A percentile compares a stretch with the other conserved stretches of the same genome.
These are phyloP conservation scores for Andrena marginata DNA, from an alignment of 2,888 invertebrate species.

Conservation along the genomic window DNA sequence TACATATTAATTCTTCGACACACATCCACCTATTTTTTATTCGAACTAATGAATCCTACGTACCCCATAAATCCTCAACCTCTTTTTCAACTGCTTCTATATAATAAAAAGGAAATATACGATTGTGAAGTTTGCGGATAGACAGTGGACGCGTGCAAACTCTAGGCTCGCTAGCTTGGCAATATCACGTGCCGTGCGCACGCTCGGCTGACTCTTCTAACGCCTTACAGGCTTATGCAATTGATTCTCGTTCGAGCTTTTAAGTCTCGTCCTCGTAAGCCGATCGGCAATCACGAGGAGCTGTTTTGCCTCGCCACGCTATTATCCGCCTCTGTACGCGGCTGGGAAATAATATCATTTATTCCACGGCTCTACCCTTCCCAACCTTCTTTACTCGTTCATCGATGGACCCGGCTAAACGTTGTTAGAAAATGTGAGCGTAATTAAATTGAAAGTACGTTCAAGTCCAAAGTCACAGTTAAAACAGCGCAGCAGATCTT, in stretches of 20 bases:
- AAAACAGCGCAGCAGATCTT: no score
- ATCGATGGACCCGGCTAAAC: neutral
- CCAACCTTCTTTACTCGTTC: neutral
- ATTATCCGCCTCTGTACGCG: conserved; percentile 48
- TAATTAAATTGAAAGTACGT: no score
- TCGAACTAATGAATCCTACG: no score
- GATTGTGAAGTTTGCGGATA: neutral
- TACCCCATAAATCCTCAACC: no score
- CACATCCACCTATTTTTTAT: no score
- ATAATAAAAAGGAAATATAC: neutral
- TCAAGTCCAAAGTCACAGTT: no score
- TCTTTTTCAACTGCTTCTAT: neutral
- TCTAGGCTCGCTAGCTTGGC: neutral
- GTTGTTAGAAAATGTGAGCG: neutral
- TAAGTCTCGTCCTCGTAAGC: conserved; percentile 67
- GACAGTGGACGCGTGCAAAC: conserved; percentile 28
- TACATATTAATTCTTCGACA: no score
- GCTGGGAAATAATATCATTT: conserved; percentile 46
- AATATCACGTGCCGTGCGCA: conserved; percentile 54
- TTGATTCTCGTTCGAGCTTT: conserved; percentile 68
- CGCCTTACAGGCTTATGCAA: conserved; percentile 67
- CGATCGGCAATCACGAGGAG: conserved; percentile 65
- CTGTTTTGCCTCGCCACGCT: conserved; percentile 57
- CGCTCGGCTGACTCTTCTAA: conserved; percentile 62
- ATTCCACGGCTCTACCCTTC: neutral